Evolutionary conservation across 2,888 invertebrate species (phyloP).

Genomic region (Cacoxenus indagator): DNA sequence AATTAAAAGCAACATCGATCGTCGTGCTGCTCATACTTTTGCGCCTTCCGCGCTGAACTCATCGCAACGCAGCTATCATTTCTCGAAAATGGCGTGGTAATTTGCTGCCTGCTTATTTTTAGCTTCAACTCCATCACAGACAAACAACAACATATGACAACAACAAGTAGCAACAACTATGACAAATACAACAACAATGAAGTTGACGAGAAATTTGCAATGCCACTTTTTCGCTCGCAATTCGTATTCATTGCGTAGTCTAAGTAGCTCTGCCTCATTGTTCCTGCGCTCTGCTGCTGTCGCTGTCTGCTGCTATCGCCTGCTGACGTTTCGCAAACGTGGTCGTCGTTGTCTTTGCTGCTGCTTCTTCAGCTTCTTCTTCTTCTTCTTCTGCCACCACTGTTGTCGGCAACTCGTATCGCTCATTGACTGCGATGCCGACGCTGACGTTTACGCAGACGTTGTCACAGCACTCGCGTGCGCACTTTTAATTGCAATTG

Average conservation of each 20-base stretch:
- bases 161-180: no score
- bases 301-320: not conserved
- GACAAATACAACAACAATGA: not conserved
- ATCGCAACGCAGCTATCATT: no score
- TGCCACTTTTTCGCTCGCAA: not conserved
- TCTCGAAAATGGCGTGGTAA: not conserved
- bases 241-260: not conserved
- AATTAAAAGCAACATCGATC: not conserved
- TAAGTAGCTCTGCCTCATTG: not conserved
- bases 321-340: no score
- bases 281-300: not conserved
- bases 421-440: no score
- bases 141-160: no score
- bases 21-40: not conserved
- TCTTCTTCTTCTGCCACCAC: constrained; percentile 5
- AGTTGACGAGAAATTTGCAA: not conserved
- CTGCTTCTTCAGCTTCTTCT: not conserved
- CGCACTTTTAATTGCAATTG: constrained; percentile 67
- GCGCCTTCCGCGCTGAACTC: not conserved
- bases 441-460: not conserved
- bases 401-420: no score
- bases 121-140: not conserved
- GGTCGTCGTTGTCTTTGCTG: not conserved
- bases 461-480: constrained; percentile 48
- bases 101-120: not conserved